phyloP scores from a whole-genome alignment of 2,113 vertebrate species.

The Tichodroma muraria region DNA sequence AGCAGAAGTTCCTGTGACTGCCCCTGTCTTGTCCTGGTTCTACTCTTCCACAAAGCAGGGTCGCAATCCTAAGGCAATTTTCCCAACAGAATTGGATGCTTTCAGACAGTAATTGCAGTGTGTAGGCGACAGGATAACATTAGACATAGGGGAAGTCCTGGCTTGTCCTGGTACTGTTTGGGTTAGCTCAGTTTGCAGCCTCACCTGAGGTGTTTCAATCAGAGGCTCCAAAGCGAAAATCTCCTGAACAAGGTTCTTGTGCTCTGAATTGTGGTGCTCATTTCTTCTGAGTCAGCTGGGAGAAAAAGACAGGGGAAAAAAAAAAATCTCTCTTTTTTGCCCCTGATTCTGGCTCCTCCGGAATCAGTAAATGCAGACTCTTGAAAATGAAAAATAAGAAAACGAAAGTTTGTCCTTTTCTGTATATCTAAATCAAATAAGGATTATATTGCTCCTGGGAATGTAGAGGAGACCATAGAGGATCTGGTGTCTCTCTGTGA shows the following conservation, averaged over 20 bases:
- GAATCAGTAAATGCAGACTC: background rate
- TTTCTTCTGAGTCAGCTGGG: background rate
- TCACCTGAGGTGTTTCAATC: background rate
- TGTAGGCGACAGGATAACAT: background rate
- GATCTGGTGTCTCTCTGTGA: background rate
- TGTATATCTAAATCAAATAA: background rate
- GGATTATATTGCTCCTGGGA: background rate
- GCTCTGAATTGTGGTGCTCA: background rate
- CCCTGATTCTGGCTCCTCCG: background rate
- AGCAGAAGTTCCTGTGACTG: background rate
- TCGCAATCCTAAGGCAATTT: background rate
- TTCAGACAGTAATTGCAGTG: background rate
- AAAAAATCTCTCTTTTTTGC: background rate
- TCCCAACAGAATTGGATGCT: background rate
- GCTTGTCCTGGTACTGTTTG: background rate
- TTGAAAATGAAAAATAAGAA: background rate
- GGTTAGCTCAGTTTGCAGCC: background rate
- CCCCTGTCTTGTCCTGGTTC: background rate
- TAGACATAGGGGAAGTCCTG: background rate
- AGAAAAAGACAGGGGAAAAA: background rate
- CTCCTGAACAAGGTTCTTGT: background rate
- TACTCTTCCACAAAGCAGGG: background rate
- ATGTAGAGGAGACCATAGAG: background rate
- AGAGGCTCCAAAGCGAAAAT: background rate
- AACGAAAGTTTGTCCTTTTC: background rate